These are phyloP conservation scores for Valencia hispanica DNA, from an alignment of 2,797 vertebrate genomes.

Conservation along the genomic window DNA sequence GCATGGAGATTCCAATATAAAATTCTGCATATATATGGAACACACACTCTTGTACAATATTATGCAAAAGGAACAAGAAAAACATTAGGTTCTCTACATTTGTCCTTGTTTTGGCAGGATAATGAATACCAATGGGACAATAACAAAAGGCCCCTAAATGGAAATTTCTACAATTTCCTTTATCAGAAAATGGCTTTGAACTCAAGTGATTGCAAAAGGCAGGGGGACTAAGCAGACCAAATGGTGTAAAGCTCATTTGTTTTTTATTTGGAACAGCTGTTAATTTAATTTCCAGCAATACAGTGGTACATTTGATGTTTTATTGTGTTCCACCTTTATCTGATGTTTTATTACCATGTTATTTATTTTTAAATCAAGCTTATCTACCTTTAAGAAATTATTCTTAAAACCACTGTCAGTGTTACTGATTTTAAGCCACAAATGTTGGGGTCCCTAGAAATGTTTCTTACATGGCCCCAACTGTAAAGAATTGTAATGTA, in stretches of 20 bases:
- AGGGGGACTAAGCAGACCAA: neutral
- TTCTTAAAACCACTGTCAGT: neutral
- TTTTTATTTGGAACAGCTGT: neutral
- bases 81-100: neutral
- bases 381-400: neutral
- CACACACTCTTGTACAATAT: neutral
- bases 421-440: neutral
- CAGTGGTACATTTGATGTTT: neutral
- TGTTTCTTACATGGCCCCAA: neutral
- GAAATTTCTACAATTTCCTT: neutral
- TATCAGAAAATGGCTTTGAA: neutral
- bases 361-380: neutral
- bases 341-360: neutral
- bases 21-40: neutral
- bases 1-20: neutral
- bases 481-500: neutral
- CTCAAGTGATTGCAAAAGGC: neutral
- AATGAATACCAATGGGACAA: constrained; percentile 16
- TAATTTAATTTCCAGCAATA: neutral
- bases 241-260: neutral
- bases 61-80: neutral
- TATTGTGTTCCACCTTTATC: neutral
- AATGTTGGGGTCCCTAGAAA: neutral
- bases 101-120: neutral
- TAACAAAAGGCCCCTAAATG: neutral